Evolutionary conservation across 1,140 invertebrate species (phyloP), one percentile per base, ranked within the genome.

Genomic region (Heliconius melpomene): DNA sequence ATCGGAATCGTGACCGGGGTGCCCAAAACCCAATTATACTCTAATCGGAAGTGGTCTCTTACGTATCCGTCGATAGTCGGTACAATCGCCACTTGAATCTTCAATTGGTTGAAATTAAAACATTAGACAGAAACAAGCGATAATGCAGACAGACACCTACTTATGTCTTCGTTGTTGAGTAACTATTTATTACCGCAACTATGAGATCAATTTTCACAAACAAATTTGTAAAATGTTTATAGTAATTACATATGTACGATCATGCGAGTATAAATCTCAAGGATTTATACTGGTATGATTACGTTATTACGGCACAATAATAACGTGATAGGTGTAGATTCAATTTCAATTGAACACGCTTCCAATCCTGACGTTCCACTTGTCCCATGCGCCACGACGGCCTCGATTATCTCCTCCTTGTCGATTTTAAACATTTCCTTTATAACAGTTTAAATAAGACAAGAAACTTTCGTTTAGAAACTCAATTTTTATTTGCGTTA

Each of bases 21-120:
- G 23, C 11, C 32, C 36, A 70, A 79, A 29, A 46, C 54, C 57
- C 18, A 74, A 79, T 79, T 79, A 79, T 70, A 50, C 46, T 40
- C 57, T 40, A 72, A 79, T 75, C 78, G 78, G 78, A 79, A 79
- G 78, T 72, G 40, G 46, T n/a, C 50, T 36, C 78, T 71, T 74
- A 79, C 78, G 78, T 79, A 66, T 79, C 78, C 78, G 78, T 13
- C 66, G 46, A 75, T 79, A 52, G 60, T 26, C 60, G 23, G 5
- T 66, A 29, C 16, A 29, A 36, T 75, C 78, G 60, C 70, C 78
- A 75, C 74, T 71, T 72, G 78, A 79, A 79, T 79, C 9, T 75
- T 38, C 71, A 79, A 79, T 79, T 79, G 40, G 74, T 57, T 75
- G 66, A 79, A 79, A 79, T 75, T 74, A 79, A 66, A 79, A 52